Conservation (phyloP, 2,113 vertebrate species). For the Nothocercus nigrocapillus region DNA sequence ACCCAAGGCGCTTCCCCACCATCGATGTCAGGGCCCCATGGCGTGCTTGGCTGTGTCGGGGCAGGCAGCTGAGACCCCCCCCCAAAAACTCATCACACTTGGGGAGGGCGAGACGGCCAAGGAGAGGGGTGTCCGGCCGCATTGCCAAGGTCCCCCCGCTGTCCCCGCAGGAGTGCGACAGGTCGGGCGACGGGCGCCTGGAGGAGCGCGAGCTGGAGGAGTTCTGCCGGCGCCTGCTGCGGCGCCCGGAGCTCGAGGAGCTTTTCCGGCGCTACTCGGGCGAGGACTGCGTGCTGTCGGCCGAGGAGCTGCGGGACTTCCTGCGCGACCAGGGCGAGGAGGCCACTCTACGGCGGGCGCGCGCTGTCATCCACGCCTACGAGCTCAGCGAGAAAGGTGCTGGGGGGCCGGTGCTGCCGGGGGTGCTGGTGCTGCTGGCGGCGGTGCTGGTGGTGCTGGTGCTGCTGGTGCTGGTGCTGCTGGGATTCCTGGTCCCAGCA, state of each 20-base stretch:
- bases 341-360: slow-evolving; percentile 78
- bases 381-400: slow-evolving; percentile 93
- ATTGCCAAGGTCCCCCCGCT: not conserved
- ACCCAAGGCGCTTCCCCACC: not conserved
- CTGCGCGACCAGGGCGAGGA: slow-evolving; percentile 91
- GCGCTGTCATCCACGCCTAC: slow-evolving; percentile 80
- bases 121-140: not conserved
- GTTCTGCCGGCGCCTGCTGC: slow-evolving; percentile 90
- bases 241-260: slow-evolving; percentile 89
- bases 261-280: slow-evolving; percentile 88
- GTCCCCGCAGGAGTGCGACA: slow-evolving; percentile 86
- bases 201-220: slow-evolving; percentile 92
- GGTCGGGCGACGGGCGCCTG: slow-evolving; percentile 83
- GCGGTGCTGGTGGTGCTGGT: too few species aligned
- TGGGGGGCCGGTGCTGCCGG: too few species aligned
- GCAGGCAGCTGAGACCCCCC: not conserved
- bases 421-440: too few species aligned
- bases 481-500: not conserved
- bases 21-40: too few species aligned
- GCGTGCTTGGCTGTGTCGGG: too few species aligned
- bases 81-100: not conserved
- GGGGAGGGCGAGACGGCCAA: too few species aligned
- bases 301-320: slow-evolving; percentile 89
- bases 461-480: too few species aligned
- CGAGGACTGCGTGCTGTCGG: slow-evolving; percentile 85